These are phyloP conservation scores for Lycaon pictus DNA, from an alignment of 2,113 vertebrate genomes.

Conservation along the genomic window DNA sequence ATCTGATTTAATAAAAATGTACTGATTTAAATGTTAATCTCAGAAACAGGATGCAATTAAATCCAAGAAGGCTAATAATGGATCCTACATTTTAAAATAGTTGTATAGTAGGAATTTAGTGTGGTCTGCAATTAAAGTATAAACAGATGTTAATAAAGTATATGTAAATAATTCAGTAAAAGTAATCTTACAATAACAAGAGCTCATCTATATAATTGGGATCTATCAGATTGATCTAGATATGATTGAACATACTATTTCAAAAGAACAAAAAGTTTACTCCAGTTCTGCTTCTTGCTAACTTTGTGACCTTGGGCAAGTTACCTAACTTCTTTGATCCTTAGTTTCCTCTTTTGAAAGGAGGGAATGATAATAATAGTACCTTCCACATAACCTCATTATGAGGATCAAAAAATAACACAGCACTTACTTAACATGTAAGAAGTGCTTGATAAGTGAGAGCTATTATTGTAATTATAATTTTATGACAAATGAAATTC, in stretches of 20 bases:
- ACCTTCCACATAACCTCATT: background rate
- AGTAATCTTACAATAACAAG: background rate
- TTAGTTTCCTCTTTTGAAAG: background rate
- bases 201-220: background rate
- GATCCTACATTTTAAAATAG: background rate
- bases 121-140: background rate
- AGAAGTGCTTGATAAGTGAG: background rate
- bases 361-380: background rate
- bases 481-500: conserved; percentile 4
- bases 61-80: background rate
- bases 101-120: background rate
- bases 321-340: background rate
- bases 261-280: background rate
- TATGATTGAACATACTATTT: background rate
- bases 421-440: background rate
- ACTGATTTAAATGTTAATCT: background rate
- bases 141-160: background rate
- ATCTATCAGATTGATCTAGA: background rate
- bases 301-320: background rate
- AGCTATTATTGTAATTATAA: background rate
- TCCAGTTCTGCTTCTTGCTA: background rate
- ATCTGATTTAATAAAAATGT: no score
- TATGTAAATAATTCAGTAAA: conserved; percentile 27
- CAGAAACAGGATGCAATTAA: background rate
- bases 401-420: background rate